A percentile compares a stretch with the other conserved stretches of the same genome.
Evolutionary conservation across 2,888 invertebrate genomes (phyloP).

Genomic region (Gastracanthus pulcherrimus): DNA sequence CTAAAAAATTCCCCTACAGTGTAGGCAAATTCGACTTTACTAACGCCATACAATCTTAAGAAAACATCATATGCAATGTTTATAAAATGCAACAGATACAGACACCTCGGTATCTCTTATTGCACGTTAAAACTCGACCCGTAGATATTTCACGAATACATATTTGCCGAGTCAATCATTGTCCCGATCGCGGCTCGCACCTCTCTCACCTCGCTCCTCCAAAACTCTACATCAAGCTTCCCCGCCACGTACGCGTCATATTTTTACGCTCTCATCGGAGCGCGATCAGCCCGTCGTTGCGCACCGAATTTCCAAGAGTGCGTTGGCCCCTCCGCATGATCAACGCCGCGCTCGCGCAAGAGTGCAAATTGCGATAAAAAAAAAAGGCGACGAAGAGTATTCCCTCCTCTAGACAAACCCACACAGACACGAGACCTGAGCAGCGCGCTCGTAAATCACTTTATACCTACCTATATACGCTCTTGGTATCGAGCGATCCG

Average conservation of each 20-base stretch:
- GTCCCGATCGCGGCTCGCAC: too few species aligned
- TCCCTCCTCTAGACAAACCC: background rate
- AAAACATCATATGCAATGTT: too few species aligned
- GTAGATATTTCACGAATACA: background rate
- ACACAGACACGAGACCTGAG: too few species aligned
- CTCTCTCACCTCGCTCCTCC: background rate
- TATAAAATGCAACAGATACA: background rate
- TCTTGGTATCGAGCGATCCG: background rate
- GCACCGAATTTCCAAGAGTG: background rate
- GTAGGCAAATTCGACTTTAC: too few species aligned
- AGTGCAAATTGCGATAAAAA: constrained; percentile 52
- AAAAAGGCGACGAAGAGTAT: background rate
- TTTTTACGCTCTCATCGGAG: background rate
- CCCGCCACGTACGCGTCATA: background rate
- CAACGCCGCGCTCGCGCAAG: constrained; percentile 30
- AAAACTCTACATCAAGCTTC: background rate
- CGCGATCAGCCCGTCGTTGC: background rate
- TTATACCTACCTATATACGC: background rate
- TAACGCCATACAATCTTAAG: too few species aligned
- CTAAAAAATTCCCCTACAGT: too few species aligned
- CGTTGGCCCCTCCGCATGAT: background rate
- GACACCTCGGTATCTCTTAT: background rate
- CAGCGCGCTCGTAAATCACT: constrained; percentile 31
- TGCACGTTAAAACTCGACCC: too few species aligned
- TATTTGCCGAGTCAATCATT: constrained; percentile 34